Percentiles rank a stretch among this genome's conserved stretches.
phyloP scores from a whole-genome alignment of 2,113 vertebrate genomes.

The Chlorodrepanis virens region DNA sequence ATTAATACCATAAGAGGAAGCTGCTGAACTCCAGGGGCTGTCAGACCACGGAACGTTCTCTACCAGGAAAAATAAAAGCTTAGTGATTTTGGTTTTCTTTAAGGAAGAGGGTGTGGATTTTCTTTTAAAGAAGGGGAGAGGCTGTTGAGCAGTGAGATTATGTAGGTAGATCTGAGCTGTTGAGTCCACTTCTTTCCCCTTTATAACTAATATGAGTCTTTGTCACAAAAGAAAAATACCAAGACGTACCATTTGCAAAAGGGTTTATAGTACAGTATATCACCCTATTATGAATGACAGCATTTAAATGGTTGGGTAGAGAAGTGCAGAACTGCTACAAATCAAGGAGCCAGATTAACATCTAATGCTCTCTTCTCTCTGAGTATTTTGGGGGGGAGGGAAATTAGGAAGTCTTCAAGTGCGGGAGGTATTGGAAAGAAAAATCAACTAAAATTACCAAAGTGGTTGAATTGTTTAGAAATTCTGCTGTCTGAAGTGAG shows the following conservation, averaged over 20 bases:
- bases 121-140: background rate
- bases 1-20: background rate
- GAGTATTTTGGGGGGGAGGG: background rate
- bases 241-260: constrained; percentile 14
- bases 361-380: background rate
- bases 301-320: constrained; percentile 68
- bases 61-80: background rate
- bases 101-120: background rate
- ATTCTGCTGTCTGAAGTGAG: background rate
- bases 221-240: constrained; percentile 61
- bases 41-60: background rate
- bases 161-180: background rate
- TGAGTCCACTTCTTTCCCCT: background rate
- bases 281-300: constrained; percentile 65
- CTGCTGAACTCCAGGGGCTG: background rate
- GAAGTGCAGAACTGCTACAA: constrained; percentile 53
- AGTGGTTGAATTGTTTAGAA: background rate
- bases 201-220: constrained; percentile 9
- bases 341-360: constrained; percentile 55
- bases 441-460: background rate
- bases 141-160: background rate
- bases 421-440: background rate
- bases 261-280: constrained; percentile 68
- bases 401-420: background rate
- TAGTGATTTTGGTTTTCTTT: background rate